Percentiles rank a stretch among this genome's conserved stretches.
These are phyloP conservation scores for Stictonetta naevosa DNA, from an alignment of 2,113 vertebrate genomes.

Conservation along the genomic window DNA sequence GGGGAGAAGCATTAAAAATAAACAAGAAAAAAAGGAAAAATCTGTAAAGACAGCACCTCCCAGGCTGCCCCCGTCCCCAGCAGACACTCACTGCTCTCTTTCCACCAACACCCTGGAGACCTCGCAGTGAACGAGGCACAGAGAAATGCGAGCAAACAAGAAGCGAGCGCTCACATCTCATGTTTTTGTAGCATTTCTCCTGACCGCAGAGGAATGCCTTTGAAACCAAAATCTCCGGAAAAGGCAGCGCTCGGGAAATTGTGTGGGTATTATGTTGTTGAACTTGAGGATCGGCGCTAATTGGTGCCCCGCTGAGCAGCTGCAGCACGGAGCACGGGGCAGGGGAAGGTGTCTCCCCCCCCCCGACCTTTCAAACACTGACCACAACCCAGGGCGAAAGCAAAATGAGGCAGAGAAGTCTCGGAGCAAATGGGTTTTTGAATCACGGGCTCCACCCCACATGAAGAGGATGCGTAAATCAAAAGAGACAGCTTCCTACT, in stretches of 20 bases:
- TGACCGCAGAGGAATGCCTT: neutral
- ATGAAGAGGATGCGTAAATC: neutral
- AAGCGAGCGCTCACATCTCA: fast-evolving
- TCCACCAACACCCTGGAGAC: neutral
- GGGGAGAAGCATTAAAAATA: neutral
- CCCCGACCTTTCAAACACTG: neutral
- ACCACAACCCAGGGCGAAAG: neutral
- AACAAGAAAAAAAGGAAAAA: neutral
- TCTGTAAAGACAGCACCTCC: neutral
- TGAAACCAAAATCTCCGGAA: neutral
- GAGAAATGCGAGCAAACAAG: neutral
- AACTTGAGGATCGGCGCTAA: neutral
- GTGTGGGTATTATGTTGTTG: neutral
- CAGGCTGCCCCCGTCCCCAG: neutral
- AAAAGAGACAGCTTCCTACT: neutral
- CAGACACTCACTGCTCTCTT: neutral
- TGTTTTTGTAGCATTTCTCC: neutral
- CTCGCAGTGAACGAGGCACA: neutral
- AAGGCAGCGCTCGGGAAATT: neutral
- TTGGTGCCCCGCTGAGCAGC: neutral
- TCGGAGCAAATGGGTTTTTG: neutral
- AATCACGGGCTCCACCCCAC: neutral
- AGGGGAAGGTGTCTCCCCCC: neutral
- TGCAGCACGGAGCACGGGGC: fast-evolving
- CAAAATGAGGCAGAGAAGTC: neutral